Evolutionary conservation across 2,888 invertebrate species (phyloP).

Genomic region (Cheilosia variabilis): DNA sequence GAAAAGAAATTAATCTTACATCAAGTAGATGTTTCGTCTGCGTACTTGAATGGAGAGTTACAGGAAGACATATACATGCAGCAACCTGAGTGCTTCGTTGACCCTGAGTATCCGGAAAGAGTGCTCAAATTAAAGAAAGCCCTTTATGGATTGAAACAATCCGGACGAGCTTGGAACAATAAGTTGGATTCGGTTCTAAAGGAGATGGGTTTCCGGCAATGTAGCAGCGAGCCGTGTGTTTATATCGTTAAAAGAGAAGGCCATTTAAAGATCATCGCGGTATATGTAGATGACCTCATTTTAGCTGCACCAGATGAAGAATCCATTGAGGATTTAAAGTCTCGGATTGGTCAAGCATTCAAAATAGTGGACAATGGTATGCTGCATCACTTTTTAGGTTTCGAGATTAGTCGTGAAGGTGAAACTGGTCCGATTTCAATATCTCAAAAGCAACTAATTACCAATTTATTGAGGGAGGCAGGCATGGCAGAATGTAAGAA

Average conservation of each 20-base stretch:
- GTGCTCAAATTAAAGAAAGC: conserved; percentile 74
- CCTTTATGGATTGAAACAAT: conserved; percentile 72
- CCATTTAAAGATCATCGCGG: conserved; percentile 47
- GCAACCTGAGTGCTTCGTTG: conserved; percentile 63
- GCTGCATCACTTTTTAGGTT: conserved; percentile 32
- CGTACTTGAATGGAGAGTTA: conserved; percentile 73
- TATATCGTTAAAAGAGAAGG: background rate
- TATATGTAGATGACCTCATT: conserved; percentile 75
- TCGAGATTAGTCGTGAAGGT: conserved; percentile 24
- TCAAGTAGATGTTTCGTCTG: conserved; percentile 75
- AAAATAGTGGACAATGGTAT: conserved; percentile 38
- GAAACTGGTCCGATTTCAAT: conserved; percentile 25
- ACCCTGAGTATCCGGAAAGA: conserved; percentile 44
- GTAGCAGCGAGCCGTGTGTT: conserved; percentile 6
- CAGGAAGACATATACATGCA: conserved; percentile 69
- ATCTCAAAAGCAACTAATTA: conserved; percentile 18
- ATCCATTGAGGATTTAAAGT: conserved; percentile 29
- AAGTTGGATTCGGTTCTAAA: background rate
- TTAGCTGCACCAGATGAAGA: conserved; percentile 45
- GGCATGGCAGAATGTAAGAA: conserved; percentile 11
- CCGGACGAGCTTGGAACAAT: conserved; percentile 1
- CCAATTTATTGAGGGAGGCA: conserved; percentile 1
- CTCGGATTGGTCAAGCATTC: conserved; percentile 18
- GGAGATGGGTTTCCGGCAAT: background rate
- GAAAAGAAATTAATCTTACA: too few species aligned